phyloP scores from a whole-genome alignment of 1,140 invertebrate species.

The Caerostris darwini region DNA sequence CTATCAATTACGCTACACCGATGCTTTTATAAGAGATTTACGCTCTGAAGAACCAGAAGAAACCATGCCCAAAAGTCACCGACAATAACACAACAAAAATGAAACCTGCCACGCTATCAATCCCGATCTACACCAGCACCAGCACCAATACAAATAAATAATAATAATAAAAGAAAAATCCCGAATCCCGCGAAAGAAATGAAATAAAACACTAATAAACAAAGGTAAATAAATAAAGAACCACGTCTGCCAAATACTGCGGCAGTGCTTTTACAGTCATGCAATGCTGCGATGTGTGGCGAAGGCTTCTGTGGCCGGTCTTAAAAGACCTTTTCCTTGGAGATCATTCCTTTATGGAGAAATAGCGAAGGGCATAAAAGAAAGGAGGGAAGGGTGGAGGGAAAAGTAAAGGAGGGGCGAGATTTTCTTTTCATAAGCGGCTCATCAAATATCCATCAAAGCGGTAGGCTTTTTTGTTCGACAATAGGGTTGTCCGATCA shows the following conservation, averaged over 20 bases:
- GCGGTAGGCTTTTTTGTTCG: slow-evolving; percentile 43
- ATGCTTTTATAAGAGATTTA: too few species aligned
- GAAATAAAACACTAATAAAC: background rate
- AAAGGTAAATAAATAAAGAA: background rate
- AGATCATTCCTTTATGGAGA: background rate
- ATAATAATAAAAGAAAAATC: background rate
- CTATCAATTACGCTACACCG: too few species aligned
- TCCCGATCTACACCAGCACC: too few species aligned
- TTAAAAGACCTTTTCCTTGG: slow-evolving; percentile 33
- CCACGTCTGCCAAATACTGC: background rate
- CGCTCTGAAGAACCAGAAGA: too few species aligned
- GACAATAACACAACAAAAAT: too few species aligned
- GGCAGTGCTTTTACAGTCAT: background rate
- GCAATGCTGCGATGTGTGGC: too few species aligned
- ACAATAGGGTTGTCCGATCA: background rate
- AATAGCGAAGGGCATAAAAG: background rate
- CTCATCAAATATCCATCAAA: slow-evolving; percentile 66
- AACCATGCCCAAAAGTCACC: too few species aligned
- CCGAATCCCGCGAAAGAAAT: background rate
- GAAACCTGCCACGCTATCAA: too few species aligned
- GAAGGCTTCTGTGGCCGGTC: background rate
- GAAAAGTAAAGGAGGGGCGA: background rate
- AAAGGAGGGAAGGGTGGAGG: background rate
- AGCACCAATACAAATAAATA: background rate
- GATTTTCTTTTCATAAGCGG: slow-evolving; percentile 66